Conservation (phyloP, 2,888 invertebrate genomes). For the Diarsia brunnea region DNA sequence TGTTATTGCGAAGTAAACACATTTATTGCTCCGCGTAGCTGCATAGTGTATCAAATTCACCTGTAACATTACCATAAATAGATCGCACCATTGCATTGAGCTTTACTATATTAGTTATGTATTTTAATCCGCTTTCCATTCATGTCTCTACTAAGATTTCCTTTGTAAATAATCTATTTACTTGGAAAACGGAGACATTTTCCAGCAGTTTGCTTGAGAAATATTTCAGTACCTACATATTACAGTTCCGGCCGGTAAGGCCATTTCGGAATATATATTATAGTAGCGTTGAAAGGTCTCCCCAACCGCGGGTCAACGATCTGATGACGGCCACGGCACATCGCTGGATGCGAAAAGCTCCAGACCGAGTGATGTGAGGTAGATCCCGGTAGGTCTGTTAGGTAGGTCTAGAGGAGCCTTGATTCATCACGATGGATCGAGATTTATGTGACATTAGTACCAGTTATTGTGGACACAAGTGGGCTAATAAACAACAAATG, state of each 20-base stretch:
- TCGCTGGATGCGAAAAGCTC: neutral
- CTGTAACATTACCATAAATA: neutral
- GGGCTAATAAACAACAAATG: neutral
- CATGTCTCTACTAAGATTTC: neutral
- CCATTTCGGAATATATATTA: too few species aligned
- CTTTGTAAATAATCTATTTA: neutral
- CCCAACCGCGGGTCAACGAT: too few species aligned
- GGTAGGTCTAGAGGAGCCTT: neutral
- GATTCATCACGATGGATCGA: neutral
- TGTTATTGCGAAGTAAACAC: conserved; percentile 35
- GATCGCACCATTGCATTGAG: too few species aligned
- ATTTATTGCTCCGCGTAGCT: conserved; percentile 24
- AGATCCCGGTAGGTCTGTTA: too few species aligned
- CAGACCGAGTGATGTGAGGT: neutral
- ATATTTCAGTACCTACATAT: neutral
- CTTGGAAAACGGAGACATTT: neutral
- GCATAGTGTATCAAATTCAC: neutral
- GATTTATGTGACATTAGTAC: conserved; percentile 4
- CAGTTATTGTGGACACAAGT: neutral
- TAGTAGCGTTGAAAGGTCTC: neutral
- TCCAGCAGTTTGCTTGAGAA: neutral
- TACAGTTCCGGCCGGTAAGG: too few species aligned
- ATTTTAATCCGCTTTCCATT: neutral
- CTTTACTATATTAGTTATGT: neutral
- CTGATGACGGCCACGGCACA: neutral